Conservation (phyloP, 2,888 invertebrate genomes). For the Linnaemya vulpina region DNA sequence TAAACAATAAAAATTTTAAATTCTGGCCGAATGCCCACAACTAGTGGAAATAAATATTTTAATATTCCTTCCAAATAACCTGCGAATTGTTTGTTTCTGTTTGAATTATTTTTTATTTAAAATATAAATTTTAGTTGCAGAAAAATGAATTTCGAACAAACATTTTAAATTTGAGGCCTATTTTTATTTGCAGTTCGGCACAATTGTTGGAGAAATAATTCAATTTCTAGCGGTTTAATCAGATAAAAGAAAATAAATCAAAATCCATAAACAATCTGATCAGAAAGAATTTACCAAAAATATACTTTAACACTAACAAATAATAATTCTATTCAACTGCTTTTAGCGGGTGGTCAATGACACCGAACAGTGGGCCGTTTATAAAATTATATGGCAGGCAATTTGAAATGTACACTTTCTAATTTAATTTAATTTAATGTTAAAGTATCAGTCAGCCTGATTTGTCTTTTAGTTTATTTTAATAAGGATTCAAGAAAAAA, state of each 20-base stretch:
- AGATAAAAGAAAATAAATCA: background rate
- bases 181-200: background rate
- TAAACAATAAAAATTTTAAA: constrained; percentile 14
- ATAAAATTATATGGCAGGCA: background rate
- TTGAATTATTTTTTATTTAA: constrained; percentile 21
- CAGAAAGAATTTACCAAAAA: background rate
- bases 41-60: constrained; percentile 20
- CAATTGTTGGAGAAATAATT: background rate
- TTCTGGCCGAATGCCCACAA: constrained; percentile 54
- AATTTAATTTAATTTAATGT: no score
- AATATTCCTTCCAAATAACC: constrained; percentile 15
- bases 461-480: no score
- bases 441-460: no score
- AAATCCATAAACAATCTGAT: background rate
- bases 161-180: background rate
- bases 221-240: background rate
- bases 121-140: constrained; percentile 6
- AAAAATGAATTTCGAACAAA: background rate
- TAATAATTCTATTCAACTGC: background rate
- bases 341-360: constrained; percentile 13
- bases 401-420: no score
- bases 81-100: no score
- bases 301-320: background rate
- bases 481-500: no score
- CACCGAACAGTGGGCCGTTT: background rate